phyloP scores from a whole-genome alignment of 1,140 invertebrate species.

The Stratiolaelaps scimitus region DNA sequence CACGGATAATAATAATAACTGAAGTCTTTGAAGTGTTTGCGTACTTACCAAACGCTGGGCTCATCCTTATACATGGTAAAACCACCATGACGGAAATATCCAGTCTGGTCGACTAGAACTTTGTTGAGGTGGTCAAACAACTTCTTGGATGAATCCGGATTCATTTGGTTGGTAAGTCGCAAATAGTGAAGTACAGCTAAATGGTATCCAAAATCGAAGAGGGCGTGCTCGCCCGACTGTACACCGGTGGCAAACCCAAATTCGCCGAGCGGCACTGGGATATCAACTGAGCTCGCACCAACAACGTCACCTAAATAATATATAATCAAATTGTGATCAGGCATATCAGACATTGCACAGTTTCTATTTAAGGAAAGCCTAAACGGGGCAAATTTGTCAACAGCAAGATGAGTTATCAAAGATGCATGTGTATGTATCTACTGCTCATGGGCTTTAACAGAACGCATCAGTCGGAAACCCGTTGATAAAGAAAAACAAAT shows the following conservation, averaged over 20 bases:
- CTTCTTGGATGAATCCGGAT: constrained; percentile 37
- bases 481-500: no score
- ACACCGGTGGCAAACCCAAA: constrained; percentile 30
- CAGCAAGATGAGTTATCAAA: no score
- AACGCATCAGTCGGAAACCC: no score
- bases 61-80: constrained; percentile 45
- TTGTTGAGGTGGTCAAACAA: constrained; percentile 45
- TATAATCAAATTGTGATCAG: background rate
- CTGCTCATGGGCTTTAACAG: no score
- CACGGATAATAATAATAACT: no score
- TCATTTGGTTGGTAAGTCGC: constrained; percentile 48
- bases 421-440: no score
- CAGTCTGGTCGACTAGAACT: constrained; percentile 36
- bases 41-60: constrained; percentile 44
- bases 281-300: constrained; percentile 33
- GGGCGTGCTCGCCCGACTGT: constrained; percentile 35
- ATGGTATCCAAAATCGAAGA: constrained; percentile 52
- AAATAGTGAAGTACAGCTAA: constrained; percentile 50
- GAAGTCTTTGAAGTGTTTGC: no score
- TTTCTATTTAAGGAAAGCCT: no score
- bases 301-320: constrained; percentile 34
- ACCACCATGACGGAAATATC: constrained; percentile 38
- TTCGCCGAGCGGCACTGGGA: constrained; percentile 27
- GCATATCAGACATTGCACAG: no score
- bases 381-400: no score